Evolutionary conservation across 37 sponge, comb jelly and placozoan species (phyloP), one percentile per base, ranked within the genome.

Genomic region (Beroe forskalii): DNA sequence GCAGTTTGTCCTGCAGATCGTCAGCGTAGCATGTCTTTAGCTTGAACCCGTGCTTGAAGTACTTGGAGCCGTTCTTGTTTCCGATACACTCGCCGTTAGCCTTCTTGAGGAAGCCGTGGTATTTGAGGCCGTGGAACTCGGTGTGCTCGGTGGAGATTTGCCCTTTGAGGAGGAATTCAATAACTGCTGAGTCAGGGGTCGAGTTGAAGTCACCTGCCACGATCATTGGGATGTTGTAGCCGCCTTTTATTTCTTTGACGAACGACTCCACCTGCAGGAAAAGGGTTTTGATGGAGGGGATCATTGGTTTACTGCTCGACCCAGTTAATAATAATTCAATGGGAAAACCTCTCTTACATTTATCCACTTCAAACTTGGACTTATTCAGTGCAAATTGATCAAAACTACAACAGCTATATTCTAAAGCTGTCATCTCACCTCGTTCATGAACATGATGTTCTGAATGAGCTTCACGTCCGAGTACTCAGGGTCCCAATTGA

Each of bases 401-500:
- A n/a, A n/a, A n/a, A n/a, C n/a, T n/a, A n/a, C n/a, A n/a, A n/a
- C n/a, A n/a, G n/a, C n/a, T n/a, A n/a, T n/a, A n/a, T n/a, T n/a
- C n/a, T n/a, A n/a, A n/a, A n/a, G n/a, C n/a, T n/a, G n/a, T n/a
- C 22, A 92, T 67, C 61, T 25, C 42, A 62, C 62, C 55, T 93
- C 93, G 28, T 92, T 61, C 76, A 93, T 75, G 67, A 93, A 62
- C 43, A 93, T 72, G 60, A 93, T 83, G 8, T 95, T 94, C 60
- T 97, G 98, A 19, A 97, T 94, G 23, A 97, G 94, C 80, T 97
- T 97, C 43, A 97, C 98, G 55, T 97, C 98, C 2, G 90, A 61
- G 42, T 91, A 97, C 89, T 97, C 98, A 0, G 98, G 98, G 90
- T 97, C 98, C 98, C 98, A 97, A 92, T 96, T 95, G 30, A 97